Evolutionary conservation across 2,888 invertebrate species (phyloP).

Genomic region (Callyntrura guangdongensis): DNA sequence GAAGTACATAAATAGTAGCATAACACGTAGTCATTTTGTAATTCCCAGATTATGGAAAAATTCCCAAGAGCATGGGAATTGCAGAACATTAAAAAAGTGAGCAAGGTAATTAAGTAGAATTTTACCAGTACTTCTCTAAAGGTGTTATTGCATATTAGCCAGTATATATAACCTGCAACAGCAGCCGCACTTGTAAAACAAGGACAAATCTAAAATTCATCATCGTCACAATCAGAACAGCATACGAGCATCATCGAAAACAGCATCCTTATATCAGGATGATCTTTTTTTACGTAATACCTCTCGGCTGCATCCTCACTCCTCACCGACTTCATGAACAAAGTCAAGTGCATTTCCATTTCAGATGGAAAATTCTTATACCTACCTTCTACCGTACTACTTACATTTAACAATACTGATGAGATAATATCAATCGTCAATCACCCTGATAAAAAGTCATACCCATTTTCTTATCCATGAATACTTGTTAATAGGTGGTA

Average conservation of each 20-base stretch:
- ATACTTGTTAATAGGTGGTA: background rate
- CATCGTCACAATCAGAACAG: constrained; percentile 18
- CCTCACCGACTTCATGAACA: background rate
- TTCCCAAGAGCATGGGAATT: constrained; percentile 72
- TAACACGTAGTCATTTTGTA: background rate
- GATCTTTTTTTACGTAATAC: background rate
- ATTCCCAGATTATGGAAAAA: constrained; percentile 64
- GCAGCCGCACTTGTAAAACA: constrained; percentile 50
- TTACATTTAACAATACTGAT: background rate
- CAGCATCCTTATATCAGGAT: background rate
- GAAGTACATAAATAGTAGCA: constrained; percentile 5
- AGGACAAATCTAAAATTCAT: constrained; percentile 67
- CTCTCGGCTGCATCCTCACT: background rate
- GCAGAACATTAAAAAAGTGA: constrained; percentile 46
- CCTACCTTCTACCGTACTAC: background rate
- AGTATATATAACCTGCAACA: background rate
- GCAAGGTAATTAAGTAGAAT: constrained; percentile 67
- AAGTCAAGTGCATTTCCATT: constrained; percentile 35
- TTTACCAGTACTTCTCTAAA: constrained; percentile 37
- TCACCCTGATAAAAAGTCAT: background rate
- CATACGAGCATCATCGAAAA: background rate
- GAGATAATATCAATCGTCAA: background rate
- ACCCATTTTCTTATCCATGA: background rate
- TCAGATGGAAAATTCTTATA: background rate
- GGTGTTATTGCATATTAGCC: background rate